Conservation (phyloP, 2,113 vertebrate species). For the Suncus etruscus region DNA sequence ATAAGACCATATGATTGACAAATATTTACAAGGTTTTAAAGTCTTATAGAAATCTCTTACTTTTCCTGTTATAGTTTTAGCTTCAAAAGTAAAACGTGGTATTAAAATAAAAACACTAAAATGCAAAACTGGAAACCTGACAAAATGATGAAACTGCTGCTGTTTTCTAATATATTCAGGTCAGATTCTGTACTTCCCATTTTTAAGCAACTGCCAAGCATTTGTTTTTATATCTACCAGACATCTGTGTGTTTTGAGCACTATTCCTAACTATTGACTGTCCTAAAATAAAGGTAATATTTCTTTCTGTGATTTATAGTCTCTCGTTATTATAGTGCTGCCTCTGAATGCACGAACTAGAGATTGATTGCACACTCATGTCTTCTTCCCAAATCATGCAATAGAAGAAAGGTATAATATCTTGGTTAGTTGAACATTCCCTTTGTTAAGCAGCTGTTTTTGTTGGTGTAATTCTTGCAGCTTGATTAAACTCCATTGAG, state of each 20-base stretch:
- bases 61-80: conserved; percentile 2
- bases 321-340: conserved; percentile 80
- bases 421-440: conserved; percentile 73
- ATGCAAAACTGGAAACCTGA: conserved; percentile 64
- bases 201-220: conserved; percentile 82
- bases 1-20: not conserved
- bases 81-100: conserved; percentile 32
- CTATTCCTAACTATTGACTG: conserved; percentile 59
- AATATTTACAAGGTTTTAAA: conserved; percentile 55
- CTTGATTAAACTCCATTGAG: conserved; percentile 83
- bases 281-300: conserved; percentile 83
- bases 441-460: conserved; percentile 65
- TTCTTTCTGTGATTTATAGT: conserved; percentile 75
- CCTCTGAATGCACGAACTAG: conserved; percentile 78
- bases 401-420: conserved; percentile 83
- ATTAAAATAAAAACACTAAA: conserved; percentile 57
- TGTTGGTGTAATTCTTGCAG: conserved; percentile 60
- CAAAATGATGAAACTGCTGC: conserved; percentile 19
- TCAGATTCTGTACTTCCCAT: conserved; percentile 64
- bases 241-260: conserved; percentile 76
- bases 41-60: conserved; percentile 19
- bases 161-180: conserved; percentile 64
- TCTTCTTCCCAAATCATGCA: conserved; percentile 79
- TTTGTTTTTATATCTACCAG: conserved; percentile 81
- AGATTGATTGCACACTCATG: conserved; percentile 84